Evolutionary conservation across 2,888 invertebrate genomes (phyloP).

Genomic region (Imbricaverruca yamaguchii): DNA sequence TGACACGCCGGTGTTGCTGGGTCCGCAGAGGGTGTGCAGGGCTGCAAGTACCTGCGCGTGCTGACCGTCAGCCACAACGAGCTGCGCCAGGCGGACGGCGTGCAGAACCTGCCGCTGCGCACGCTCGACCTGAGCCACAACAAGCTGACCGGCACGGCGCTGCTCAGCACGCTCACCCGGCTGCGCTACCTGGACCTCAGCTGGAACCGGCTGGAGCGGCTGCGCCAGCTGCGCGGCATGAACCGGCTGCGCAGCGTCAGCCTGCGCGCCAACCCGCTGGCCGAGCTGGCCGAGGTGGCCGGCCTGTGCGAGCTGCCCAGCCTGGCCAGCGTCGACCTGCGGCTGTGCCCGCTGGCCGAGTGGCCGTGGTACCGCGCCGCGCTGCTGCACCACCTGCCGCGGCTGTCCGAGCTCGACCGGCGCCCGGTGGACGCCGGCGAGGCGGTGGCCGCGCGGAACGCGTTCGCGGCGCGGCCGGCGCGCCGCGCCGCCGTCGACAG

Average conservation of each 20-base stretch:
- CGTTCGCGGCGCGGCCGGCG: conserved; percentile 6
- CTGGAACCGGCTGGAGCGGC: conserved; percentile 7
- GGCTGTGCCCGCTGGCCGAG: background rate
- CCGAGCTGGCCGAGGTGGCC: background rate
- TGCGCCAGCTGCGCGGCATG: conserved; percentile 1
- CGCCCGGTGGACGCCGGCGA: background rate
- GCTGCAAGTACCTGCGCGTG: background rate
- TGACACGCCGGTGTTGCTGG: too few species aligned
- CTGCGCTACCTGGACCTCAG: conserved; percentile 4
- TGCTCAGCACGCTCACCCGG: conserved; percentile 17
- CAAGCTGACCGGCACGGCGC: conserved; percentile 35
- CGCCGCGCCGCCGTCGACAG: conserved; percentile 5
- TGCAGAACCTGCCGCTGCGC: conserved; percentile 4
- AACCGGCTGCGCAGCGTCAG: background rate
- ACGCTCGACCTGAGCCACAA: conserved; percentile 36
- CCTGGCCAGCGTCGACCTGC: conserved; percentile 2
- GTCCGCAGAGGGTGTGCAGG: background rate
- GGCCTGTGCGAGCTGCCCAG: background rate
- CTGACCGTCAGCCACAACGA: conserved; percentile 4
- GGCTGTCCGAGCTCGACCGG: background rate
- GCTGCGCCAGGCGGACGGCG: background rate
- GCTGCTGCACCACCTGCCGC: conserved; percentile 12
- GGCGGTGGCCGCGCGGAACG: background rate
- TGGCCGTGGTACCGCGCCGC: background rate
- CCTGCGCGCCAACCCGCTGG: conserved; percentile 3